Base-by-base conservation (phyloP, 1,140 invertebrate genomes). In the Brachionus asplanchnoidis region DNA sequence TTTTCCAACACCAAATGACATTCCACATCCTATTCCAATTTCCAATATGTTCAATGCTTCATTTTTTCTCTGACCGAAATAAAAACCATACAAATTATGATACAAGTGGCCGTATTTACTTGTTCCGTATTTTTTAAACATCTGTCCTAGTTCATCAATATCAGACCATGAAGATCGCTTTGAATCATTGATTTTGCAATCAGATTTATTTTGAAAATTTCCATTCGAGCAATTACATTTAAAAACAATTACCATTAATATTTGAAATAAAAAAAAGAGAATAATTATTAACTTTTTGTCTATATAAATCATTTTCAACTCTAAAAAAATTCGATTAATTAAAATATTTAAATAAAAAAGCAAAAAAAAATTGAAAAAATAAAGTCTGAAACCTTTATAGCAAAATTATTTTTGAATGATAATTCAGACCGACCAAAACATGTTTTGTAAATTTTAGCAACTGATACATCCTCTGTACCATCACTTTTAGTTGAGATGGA, bases 11-110 rank as follows among this genome's bases (percentile, higher is more conserved):
- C 73, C 73, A 46, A 26, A 78, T 9, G 17, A 26, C 73, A 78
- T 78, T 12, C 73, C 73, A 53, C 73, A 78, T 3, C 73, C 73
- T 12, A 78, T 11, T 14, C 73, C 73, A 11, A 78, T 53, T 78
- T 78, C 73, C 3, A 78, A 17, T 40, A 73, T 42, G 40, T 44
- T 42, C 6, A 73, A 40, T 20, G 4, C 8, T 9, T 73, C 68
- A 40, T 40, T 20, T 17, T 40, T 36, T 36, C 2, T 73, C 7
- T 36, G n/a, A 40, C 68, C 68, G 14, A 73, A 40, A 73, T 40
- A 73, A 40, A 40, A 73, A 40, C 28, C 68, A 28, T 73, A 73
- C 7, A 73, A 14, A 73, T 73, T 73, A 17, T 73, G 68, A 20
- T 73, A 73, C 6, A 20, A 20, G 17, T 73, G 68, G 11, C 20